Evolutionary conservation across 2,888 invertebrate species (phyloP).

Genomic region (Diloba caeruleocephala): DNA sequence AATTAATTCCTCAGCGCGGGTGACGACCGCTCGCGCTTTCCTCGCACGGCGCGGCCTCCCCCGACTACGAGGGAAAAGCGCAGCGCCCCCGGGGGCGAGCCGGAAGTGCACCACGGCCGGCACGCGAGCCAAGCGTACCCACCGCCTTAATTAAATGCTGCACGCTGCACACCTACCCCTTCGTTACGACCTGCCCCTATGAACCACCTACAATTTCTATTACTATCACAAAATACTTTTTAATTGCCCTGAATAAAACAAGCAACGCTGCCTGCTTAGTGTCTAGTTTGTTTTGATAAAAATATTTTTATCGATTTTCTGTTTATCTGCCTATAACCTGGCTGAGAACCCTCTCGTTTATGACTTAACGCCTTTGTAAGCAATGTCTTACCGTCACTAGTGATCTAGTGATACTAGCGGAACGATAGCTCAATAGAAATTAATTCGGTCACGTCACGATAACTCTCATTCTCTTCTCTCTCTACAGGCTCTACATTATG

Average conservation of each 20-base stretch:
- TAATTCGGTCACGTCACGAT: constrained; percentile 63
- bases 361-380: not conserved
- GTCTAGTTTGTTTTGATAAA: not conserved
- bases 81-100: constrained; percentile 82
- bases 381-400: not conserved
- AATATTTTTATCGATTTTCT: too few relatives aligned
- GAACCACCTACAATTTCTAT: constrained; percentile 37
- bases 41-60: constrained; percentile 73
- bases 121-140: constrained; percentile 87
- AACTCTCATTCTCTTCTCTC: too few relatives aligned
- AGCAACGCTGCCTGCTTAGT: not conserved
- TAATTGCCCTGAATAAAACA: constrained; percentile 18
- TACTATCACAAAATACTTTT: constrained; percentile 33
- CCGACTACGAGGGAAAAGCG: constrained; percentile 81
- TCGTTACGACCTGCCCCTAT: constrained; percentile 44
- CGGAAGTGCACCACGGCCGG: constrained; percentile 85
- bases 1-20: constrained; percentile 84
- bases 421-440: constrained; percentile 50
- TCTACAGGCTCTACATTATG: constrained; percentile 52
- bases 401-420: constrained; percentile 10
- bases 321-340: too few relatives aligned
- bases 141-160: constrained; percentile 86
- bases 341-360: too few relatives aligned
- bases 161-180: constrained; percentile 81
- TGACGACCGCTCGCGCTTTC: constrained; percentile 87